Percentiles rank a stretch among this genome's conserved stretches.
phyloP scores from a whole-genome alignment of 2,113 vertebrate species.

The Mobula birostris region DNA sequence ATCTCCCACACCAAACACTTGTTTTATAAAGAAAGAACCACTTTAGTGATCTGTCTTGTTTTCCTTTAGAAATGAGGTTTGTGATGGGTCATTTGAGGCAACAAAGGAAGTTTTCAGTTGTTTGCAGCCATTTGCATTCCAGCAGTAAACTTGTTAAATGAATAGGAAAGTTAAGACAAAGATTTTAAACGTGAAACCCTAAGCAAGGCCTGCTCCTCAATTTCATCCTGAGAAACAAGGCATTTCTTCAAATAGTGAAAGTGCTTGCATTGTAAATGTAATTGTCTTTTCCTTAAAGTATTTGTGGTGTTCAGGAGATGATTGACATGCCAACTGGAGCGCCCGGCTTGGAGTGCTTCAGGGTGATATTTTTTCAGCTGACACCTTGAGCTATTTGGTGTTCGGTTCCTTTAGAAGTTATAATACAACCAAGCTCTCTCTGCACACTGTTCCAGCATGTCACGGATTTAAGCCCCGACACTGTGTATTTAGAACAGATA shows the following conservation, averaged over 20 bases:
- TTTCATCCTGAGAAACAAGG: neutral
- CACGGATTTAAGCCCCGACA: neutral
- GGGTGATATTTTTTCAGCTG: slow-evolving; percentile 36
- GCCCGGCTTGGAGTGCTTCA: neutral
- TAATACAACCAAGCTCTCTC: neutral
- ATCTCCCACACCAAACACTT: neutral
- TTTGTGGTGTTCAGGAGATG: slow-evolving; percentile 22
- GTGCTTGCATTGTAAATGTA: neutral
- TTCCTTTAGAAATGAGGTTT: neutral
- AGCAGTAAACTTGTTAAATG: neutral
- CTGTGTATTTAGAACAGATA: slow-evolving; percentile 8
- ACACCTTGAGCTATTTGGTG: slow-evolving; percentile 32
- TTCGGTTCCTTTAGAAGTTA: slow-evolving; percentile 32
- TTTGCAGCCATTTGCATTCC: neutral
- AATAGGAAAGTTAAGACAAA: slow-evolving; percentile 17
- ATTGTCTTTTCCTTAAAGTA: slow-evolving; percentile 10
- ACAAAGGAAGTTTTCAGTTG: neutral
- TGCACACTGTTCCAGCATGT: neutral
- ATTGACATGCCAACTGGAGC: slow-evolving; percentile 28
- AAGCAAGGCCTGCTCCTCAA: neutral
- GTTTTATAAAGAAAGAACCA: neutral
- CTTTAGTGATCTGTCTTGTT: neutral
- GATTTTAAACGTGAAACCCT: neutral
- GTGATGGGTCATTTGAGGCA: neutral
- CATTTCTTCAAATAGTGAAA: neutral